A percentile compares a stretch with the other conserved stretches of the same genome.
phyloP scores from a whole-genome alignment of 2,797 vertebrate genomes.

The Pogoniulus pusillus region DNA sequence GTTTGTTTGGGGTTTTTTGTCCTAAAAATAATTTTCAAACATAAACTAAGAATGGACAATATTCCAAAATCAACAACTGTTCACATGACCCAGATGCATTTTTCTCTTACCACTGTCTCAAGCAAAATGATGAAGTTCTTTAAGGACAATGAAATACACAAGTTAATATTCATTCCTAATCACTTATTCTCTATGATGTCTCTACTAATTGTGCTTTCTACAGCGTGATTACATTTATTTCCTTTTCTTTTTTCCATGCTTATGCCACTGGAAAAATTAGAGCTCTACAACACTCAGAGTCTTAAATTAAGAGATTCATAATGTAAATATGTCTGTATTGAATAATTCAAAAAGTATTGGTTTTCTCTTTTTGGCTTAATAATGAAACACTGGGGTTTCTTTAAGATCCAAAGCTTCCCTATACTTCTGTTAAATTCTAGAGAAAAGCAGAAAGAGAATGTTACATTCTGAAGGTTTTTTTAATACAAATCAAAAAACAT shows the following conservation, averaged over 20 bases:
- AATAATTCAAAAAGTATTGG: conserved; percentile 38
- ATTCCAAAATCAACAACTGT: conserved; percentile 6
- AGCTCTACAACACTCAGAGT: not conserved
- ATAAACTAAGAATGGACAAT: not conserved
- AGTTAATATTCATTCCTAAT: not conserved
- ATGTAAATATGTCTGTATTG: conserved; percentile 16
- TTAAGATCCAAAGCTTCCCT: not conserved
- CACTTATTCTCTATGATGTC: not conserved
- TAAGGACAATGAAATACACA: not conserved
- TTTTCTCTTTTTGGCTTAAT: conserved; percentile 17
- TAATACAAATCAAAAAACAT: not conserved
- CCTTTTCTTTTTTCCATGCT: not conserved
- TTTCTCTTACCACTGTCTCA: not conserved
- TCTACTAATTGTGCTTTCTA: not conserved
- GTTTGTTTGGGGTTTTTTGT: not conserved
- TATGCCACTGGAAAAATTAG: not conserved
- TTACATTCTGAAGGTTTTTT: not conserved
- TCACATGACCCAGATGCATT: not conserved
- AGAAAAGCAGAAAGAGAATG: not conserved
- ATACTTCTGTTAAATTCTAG: not conserved
- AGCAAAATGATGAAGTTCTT: not conserved
- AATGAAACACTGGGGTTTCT: conserved; percentile 5
- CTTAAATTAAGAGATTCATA: conserved; percentile 3
- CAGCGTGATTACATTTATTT: not conserved
- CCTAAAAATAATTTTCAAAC: conserved; percentile 19